Base-by-base conservation (phyloP, 2,797 vertebrate genomes). In the Mionectes olivaceus region DNA sequence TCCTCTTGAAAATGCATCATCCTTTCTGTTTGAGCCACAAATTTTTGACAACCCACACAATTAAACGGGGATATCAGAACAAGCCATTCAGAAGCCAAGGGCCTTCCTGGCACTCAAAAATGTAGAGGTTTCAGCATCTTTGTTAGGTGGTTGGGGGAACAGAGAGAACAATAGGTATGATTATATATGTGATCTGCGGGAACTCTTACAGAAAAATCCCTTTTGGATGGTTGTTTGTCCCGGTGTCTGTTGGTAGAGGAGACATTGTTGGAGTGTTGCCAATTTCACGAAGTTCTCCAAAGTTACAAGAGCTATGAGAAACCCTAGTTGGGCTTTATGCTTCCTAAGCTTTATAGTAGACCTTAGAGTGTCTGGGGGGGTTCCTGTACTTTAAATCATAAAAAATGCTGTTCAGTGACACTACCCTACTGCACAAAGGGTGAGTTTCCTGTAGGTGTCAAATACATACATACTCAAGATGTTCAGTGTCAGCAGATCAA, bases 321-420 rank as follows among this genome's bases (percentile, higher is more conserved):
- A 78, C 28, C 57, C 70, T 61, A 57, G 18, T 14, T 67, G 43
- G 41, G 60, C 59, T 95, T 96, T 93, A 56, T 73, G 79, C 87
- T 95, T 83, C 67, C 89, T 91, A 77, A 97, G 87, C 39, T 47
- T 56, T 94, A 94, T 79, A 90, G 71, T 47, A 80, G 91, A 83
- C 68, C 59, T 93, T 61, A 25, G 27, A 68, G 4, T 21, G 14
- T 47, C 4, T 50, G 10, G 35, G 46, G 30, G 11, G 41, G 87
- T 69, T 87, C 35, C 18, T 53, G 68, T 30, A 13, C 28, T 93
- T 92, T 69, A 74, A 60, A 53, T 88, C 25, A 24, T 61, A 35
- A 80, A 91, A 87, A 9, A 1, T n/a, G 3, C 10, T 50, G 23
- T 65, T 87, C 37, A 33, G 35, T 2, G 6, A 78, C 28, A 25